Percentiles rank a stretch among this genome's conserved stretches.
phyloP scores from a whole-genome alignment of 2,888 invertebrate species.

The Ganaspis brasiliensis region DNA sequence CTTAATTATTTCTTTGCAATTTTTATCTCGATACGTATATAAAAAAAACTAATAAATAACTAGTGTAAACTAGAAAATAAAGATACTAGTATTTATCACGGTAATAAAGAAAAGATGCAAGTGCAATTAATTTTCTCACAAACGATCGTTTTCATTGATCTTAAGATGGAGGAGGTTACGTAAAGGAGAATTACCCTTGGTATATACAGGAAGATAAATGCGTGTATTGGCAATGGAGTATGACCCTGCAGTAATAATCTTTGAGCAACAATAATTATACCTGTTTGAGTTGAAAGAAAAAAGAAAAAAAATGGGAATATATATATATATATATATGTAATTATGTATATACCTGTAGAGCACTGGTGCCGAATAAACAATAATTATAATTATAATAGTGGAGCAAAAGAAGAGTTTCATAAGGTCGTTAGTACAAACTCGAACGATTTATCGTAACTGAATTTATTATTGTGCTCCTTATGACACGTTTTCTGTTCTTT shows the following conservation, averaged over 20 bases:
- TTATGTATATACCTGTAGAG: background rate
- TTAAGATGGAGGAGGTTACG: conserved; percentile 38
- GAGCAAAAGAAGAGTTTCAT: conserved; percentile 5
- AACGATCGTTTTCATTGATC: conserved; percentile 42
- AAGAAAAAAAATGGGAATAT: too few relatives aligned
- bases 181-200: conserved; percentile 37
- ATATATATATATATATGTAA: background rate
- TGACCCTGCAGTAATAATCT: conserved; percentile 42
- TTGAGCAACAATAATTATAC: conserved; percentile 27
- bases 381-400: conserved; percentile 27
- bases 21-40: too few relatives aligned
- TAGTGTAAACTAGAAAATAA: background rate
- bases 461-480: background rate
- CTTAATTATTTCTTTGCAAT: too few relatives aligned
- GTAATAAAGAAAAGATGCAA: conserved; percentile 21
- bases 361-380: conserved; percentile 39
- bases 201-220: conserved; percentile 39
- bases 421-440: background rate
- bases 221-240: conserved; percentile 39
- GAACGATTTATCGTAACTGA: conserved; percentile 1
- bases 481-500: background rate
- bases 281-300: conserved; percentile 2
- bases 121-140: conserved; percentile 37
- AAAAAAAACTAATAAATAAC: too few relatives aligned
- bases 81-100: conserved; percentile 8